These are phyloP conservation scores for Macheiramphus alcinus DNA, from an alignment of 2,113 vertebrate genomes.

Conservation along the genomic window DNA sequence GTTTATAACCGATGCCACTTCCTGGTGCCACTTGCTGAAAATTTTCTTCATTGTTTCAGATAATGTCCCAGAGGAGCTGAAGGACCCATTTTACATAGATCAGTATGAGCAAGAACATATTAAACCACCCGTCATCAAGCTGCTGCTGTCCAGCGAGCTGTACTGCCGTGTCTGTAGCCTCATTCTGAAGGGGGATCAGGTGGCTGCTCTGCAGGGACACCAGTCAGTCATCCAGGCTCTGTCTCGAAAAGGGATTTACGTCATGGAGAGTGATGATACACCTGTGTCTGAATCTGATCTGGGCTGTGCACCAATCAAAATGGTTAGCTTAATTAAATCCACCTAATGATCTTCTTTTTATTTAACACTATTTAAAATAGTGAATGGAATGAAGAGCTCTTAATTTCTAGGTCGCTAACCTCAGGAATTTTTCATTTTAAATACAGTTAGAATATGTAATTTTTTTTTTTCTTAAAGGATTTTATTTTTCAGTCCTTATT, in stretches of 20 bases:
- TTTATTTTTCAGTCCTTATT: background rate
- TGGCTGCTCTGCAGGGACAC: constrained; percentile 82
- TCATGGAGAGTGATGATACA: constrained; percentile 86
- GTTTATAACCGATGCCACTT: rapidly evolving
- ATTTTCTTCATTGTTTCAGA: constrained; percentile 67
- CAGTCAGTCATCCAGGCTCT: constrained; percentile 89
- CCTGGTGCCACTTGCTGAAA: no score
- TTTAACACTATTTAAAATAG: background rate
- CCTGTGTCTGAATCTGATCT: constrained; percentile 88
- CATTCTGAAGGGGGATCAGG: constrained; percentile 89
- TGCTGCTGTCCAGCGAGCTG: constrained; percentile 89
- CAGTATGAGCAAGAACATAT: constrained; percentile 98
- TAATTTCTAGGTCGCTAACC: background rate
- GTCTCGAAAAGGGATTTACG: constrained; percentile 88
- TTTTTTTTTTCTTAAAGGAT: background rate
- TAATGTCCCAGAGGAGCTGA: constrained; percentile 88
- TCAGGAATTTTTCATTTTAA: background rate
- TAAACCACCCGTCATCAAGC: constrained; percentile 86
- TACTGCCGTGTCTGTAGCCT: constrained; percentile 90
- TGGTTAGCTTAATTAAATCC: constrained; percentile 80
- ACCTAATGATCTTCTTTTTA: background rate
- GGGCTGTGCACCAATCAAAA: constrained; percentile 86
- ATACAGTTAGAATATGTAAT: background rate
- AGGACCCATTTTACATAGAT: constrained; percentile 92
- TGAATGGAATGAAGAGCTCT: background rate